A percentile compares a stretch with the other conserved stretches of the same genome.
These are phyloP conservation scores for Myotis davidii DNA, from an alignment of 2,113 vertebrate species.

Conservation along the genomic window DNA sequence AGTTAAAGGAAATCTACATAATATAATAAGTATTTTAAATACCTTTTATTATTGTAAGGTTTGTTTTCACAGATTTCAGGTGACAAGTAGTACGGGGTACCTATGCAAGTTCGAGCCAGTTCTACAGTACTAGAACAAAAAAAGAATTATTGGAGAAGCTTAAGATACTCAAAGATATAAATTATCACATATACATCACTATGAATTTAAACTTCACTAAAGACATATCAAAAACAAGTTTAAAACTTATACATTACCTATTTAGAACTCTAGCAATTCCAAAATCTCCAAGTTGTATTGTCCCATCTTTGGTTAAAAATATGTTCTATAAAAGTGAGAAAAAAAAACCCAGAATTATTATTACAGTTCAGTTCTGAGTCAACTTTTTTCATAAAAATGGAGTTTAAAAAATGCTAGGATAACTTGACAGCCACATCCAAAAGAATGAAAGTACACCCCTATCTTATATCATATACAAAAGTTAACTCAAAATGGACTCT, in stretches of 20 bases:
- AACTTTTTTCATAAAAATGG: background rate
- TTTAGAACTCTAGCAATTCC: conserved; percentile 98
- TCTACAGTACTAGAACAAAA: conserved; percentile 92
- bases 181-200: background rate
- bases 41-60: conserved; percentile 99
- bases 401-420: background rate
- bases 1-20: background rate
- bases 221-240: conserved; percentile 5
- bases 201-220: background rate
- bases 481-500: conserved; percentile 1
- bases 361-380: conserved; percentile 10
- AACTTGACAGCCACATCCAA: background rate
- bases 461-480: background rate
- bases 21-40: conserved; percentile 61
- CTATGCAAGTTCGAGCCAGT: conserved; percentile 96
- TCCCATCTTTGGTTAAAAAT: conserved; percentile 98
- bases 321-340: conserved; percentile 89
- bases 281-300: conserved; percentile 97
- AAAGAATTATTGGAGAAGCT: conserved; percentile 24
- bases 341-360: conserved; percentile 49
- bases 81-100: conserved; percentile 97
- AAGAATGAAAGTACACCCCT: background rate
- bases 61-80: conserved; percentile 99
- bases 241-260: conserved; percentile 86
- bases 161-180: conserved; percentile 59